Evolutionary conservation across 2,888 invertebrate genomes (phyloP).

Genomic region (Tetrapedia diversipes): DNA sequence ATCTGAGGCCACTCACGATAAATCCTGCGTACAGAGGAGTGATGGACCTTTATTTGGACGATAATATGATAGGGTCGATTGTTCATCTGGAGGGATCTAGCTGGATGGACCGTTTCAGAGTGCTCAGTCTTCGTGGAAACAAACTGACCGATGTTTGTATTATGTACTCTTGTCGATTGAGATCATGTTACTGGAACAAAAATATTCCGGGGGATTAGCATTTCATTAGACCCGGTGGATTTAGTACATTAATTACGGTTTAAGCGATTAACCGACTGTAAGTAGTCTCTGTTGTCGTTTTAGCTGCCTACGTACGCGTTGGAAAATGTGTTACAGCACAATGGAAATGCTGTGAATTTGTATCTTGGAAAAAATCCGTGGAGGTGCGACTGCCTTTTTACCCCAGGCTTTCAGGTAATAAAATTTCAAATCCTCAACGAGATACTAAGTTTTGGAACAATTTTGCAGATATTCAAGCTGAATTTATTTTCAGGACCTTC

Average conservation of each 20-base stretch:
- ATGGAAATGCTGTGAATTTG: conserved; percentile 88
- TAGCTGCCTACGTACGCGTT: conserved; percentile 92
- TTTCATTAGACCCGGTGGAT: neutral
- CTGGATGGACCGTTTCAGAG: conserved; percentile 91
- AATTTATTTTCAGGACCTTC: conserved; percentile 80
- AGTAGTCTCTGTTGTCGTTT: conserved; percentile 60
- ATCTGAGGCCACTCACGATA: conserved; percentile 86
- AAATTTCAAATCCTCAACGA: neutral
- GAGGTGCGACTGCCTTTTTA: conserved; percentile 92
- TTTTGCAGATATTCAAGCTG: neutral
- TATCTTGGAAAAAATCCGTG: conserved; percentile 91
- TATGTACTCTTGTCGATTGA: neutral
- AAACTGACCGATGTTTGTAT: conserved; percentile 87
- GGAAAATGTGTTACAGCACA: conserved; percentile 90
- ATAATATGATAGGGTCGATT: conserved; percentile 88
- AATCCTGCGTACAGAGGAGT: conserved; percentile 88
- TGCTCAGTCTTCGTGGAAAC: conserved; percentile 91
- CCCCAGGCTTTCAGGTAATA: conserved; percentile 89
- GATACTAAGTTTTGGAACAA: neutral
- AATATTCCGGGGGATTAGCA: conserved; percentile 16
- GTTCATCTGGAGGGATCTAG: conserved; percentile 89
- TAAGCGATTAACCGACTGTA: neutral
- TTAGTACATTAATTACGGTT: conserved; percentile 24
- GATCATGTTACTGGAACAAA: conserved; percentile 32
- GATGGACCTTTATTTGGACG: conserved; percentile 90